These are phyloP conservation scores for Thalassarche chlororhynchos DNA, from an alignment of 2,113 vertebrate species.

Conservation along the genomic window DNA sequence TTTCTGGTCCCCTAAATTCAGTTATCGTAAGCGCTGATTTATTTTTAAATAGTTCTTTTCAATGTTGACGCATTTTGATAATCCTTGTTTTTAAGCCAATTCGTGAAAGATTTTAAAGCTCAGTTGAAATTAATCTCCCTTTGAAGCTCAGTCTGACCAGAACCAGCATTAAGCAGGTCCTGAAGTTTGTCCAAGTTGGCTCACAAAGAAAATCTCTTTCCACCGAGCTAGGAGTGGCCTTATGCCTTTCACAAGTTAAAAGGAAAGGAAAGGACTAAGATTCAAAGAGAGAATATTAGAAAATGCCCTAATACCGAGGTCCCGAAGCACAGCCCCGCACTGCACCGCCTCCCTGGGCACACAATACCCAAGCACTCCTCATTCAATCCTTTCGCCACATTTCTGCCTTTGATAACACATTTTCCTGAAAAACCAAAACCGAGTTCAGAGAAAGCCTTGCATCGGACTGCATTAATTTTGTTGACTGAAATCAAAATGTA, in stretches of 20 bases:
- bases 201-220: neutral
- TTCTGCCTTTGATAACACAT: neutral
- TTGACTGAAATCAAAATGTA: neutral
- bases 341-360: neutral
- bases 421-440: neutral
- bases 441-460: neutral
- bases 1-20: neutral
- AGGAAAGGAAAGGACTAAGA: neutral
- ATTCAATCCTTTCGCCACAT: neutral
- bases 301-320: neutral
- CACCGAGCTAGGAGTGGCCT: neutral
- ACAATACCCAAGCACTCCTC: neutral
- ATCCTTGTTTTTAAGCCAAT: neutral
- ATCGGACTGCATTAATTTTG: neutral
- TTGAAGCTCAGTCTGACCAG: neutral
- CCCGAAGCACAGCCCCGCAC: neutral
- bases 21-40: rapidly evolving
- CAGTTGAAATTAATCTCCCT: neutral
- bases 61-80: neutral
- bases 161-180: neutral
- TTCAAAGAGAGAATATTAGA: neutral
- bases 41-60: neutral
- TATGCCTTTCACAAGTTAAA: neutral
- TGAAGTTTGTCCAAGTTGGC: neutral
- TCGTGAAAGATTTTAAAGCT: neutral